These are phyloP conservation scores for Amblyraja radiata DNA, from an alignment of 2,797 vertebrate species.

Conservation along the genomic window DNA sequence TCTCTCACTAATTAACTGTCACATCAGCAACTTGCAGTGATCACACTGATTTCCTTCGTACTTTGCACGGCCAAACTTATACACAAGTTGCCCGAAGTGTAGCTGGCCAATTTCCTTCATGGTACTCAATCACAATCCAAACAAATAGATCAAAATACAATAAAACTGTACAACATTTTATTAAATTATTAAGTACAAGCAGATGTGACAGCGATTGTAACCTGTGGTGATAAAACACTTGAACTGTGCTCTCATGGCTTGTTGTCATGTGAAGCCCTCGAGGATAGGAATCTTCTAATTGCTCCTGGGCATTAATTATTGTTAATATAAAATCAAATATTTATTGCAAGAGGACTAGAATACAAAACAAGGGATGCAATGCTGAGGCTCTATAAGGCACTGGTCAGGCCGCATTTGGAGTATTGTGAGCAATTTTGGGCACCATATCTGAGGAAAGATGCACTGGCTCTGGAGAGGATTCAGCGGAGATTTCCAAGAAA, in stretches of 20 bases:
- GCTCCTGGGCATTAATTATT: constrained; percentile 7
- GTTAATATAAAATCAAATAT: not conserved
- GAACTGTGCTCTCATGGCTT: not conserved
- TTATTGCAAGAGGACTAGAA: too few relatives aligned
- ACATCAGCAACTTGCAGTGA: constrained; percentile 3
- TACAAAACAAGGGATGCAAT: too few relatives aligned
- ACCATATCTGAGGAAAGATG: too few relatives aligned
- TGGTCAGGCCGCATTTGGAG: too few relatives aligned
- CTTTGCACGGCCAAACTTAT: not conserved
- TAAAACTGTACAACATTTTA: not conserved
- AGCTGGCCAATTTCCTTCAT: not conserved
- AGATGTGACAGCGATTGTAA: not conserved
- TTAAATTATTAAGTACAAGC: not conserved
- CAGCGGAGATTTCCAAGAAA: too few relatives aligned
- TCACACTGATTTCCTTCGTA: not conserved
- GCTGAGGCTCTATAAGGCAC: too few relatives aligned
- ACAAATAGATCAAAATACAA: not conserved
- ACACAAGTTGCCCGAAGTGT: not conserved
- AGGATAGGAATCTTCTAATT: not conserved
- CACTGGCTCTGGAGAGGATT: too few relatives aligned
- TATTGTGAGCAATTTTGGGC: too few relatives aligned
- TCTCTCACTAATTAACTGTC: constrained; percentile 4
- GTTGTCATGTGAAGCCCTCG: not conserved
- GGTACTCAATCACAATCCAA: not conserved
- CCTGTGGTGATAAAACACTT: not conserved